Conservation (phyloP, 2,797 vertebrate species). For the Craterocephalus amniculus region DNA sequence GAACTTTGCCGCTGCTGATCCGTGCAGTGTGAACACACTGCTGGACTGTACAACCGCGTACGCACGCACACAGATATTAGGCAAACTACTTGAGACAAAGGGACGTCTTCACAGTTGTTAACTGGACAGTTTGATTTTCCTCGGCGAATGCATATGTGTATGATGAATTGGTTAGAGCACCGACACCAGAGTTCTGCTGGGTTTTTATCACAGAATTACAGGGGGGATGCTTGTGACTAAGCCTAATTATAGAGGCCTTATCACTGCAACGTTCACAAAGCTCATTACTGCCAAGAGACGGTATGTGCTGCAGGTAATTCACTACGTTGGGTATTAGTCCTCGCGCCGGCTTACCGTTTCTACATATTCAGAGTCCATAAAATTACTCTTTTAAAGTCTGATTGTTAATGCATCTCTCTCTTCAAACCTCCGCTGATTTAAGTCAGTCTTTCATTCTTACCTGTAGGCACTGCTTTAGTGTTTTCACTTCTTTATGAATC, state of each 20-base stretch:
- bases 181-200: constrained; percentile 69
- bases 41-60: constrained; percentile 30
- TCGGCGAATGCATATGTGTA: constrained; percentile 27
- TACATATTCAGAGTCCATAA: constrained; percentile 78
- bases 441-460: constrained; percentile 68
- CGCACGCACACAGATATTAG: constrained; percentile 54
- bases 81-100: constrained; percentile 74
- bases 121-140: constrained; percentile 63
- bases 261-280: constrained; percentile 81
- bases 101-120: constrained; percentile 63
- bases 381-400: constrained; percentile 78
- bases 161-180: constrained; percentile 59
- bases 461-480: constrained; percentile 58
- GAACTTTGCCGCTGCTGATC: constrained; percentile 40
- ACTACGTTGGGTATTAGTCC: constrained; percentile 76
- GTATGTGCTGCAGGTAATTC: constrained; percentile 82
- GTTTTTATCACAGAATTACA: constrained; percentile 85
- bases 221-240: constrained; percentile 84
- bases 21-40: constrained; percentile 49
- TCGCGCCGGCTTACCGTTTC: constrained; percentile 71
- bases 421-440: constrained; percentile 64
- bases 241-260: constrained; percentile 86
- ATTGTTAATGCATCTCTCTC: constrained; percentile 72
- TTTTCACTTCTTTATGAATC: constrained; percentile 69
- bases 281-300: constrained; percentile 84